These are phyloP conservation scores for Petrophora chlorosata DNA, from an alignment of 2,888 invertebrate genomes.

Conservation along the genomic window DNA sequence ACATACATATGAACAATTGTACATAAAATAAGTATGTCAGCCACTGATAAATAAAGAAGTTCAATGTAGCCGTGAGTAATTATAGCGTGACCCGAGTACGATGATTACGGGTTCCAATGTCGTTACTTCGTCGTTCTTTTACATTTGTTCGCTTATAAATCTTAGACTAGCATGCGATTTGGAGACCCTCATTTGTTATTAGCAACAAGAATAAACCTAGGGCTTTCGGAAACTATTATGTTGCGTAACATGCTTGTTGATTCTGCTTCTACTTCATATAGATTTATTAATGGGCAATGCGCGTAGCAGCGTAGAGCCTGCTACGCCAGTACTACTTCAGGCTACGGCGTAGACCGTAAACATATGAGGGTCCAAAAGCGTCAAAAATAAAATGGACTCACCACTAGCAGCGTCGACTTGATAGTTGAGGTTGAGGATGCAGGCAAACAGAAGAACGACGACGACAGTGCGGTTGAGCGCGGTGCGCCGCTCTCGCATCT, in stretches of 20 bases:
- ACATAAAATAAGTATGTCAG: too few species aligned
- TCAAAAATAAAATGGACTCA: slow-evolving; percentile 56
- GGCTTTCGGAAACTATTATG: too few species aligned
- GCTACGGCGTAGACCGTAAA: not conserved
- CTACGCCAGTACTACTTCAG: too few species aligned
- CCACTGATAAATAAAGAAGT: too few species aligned
- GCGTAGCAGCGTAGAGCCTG: too few species aligned
- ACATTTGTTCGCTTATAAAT: slow-evolving; percentile 34
- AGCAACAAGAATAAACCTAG: too few species aligned
- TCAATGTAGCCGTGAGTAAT: slow-evolving; percentile 37
- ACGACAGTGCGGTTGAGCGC: slow-evolving; percentile 75
- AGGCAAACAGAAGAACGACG: slow-evolving; percentile 75
- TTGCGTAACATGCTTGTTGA: too few species aligned
- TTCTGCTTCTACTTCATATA: not conserved
- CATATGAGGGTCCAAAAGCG: slow-evolving; percentile 53
- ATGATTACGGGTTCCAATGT: slow-evolving; percentile 39
- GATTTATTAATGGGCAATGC: not conserved
- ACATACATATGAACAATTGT: not conserved
- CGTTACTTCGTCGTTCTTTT: slow-evolving; percentile 51
- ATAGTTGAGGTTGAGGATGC: slow-evolving; percentile 72
- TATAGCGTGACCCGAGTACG: slow-evolving; percentile 36
- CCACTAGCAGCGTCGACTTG: slow-evolving; percentile 77
- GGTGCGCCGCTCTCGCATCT: slow-evolving; percentile 80
- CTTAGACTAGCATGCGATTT: slow-evolving; percentile 13
- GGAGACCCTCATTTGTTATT: slow-evolving; percentile 47